These are phyloP conservation scores for Rhodinocichla rosea DNA, from an alignment of 2,113 vertebrate genomes.

Conservation along the genomic window DNA sequence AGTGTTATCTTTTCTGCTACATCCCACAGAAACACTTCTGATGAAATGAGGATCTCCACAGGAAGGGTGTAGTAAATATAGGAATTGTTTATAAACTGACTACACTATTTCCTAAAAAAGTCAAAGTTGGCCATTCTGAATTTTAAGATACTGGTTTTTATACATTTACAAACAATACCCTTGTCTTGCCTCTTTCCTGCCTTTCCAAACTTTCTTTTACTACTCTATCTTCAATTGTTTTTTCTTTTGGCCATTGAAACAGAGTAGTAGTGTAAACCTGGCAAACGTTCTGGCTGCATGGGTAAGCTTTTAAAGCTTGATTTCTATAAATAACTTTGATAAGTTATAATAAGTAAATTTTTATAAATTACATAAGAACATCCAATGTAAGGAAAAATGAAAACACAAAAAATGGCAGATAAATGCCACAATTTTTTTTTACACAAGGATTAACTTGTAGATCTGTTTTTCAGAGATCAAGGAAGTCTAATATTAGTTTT, in stretches of 20 bases:
- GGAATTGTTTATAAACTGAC: neutral
- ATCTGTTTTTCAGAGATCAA: neutral
- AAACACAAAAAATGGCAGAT: neutral
- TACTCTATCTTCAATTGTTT: neutral
- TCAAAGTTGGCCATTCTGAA: neutral
- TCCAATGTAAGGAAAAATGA: neutral
- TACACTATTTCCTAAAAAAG: neutral
- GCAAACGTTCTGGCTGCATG: neutral
- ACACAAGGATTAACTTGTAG: neutral
- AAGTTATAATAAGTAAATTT: neutral
- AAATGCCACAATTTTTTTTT: neutral
- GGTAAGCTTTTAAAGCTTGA: neutral
- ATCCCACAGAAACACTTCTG: neutral
- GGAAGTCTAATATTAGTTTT: neutral
- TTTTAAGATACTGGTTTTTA: neutral
- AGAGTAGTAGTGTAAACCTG: neutral
- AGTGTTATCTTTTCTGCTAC: neutral
- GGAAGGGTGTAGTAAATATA: neutral
- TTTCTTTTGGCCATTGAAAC: neutral
- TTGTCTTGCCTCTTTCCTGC: rapidly evolving
- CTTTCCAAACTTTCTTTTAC: neutral
- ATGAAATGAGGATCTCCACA: neutral
- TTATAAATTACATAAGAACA: neutral
- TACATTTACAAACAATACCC: neutral
- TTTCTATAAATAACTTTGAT: neutral